Percentiles rank a stretch among this genome's conserved stretches.
These are phyloP conservation scores for Hypotaenidia okinawae DNA, from an alignment of 2,797 vertebrate species.

Conservation along the genomic window DNA sequence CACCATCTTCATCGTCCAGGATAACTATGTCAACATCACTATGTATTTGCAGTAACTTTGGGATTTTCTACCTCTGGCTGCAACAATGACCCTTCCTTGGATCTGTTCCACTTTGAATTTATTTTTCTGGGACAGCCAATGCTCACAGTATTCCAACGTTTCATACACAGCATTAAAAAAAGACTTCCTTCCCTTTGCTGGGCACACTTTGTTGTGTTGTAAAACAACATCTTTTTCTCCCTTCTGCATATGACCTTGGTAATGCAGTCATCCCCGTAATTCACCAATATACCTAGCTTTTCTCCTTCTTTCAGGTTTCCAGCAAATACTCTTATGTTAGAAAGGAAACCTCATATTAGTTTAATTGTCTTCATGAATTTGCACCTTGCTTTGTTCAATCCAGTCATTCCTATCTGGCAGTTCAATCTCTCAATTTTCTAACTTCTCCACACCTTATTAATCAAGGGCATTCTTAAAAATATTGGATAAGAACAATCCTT, in stretches of 20 bases:
- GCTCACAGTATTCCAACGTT: neutral
- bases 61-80: neutral
- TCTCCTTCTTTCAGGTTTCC: neutral
- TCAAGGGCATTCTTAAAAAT: neutral
- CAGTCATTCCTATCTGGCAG: neutral
- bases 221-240: neutral
- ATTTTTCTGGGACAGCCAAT: neutral
- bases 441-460: neutral
- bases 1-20: neutral
- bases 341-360: neutral
- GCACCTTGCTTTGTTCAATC: neutral
- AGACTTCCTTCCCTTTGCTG: neutral
- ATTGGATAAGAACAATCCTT: neutral
- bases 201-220: neutral
- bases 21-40: neutral
- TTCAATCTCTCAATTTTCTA: neutral
- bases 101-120: neutral
- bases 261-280: neutral
- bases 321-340: neutral
- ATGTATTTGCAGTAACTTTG: neutral
- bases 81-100: neutral
- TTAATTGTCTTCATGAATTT: neutral
- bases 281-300: neutral
- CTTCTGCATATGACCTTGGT: neutral
- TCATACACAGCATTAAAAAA: neutral